phyloP scores from a whole-genome alignment of 2,888 invertebrate genomes.

The Drosophila nigricruria region DNA sequence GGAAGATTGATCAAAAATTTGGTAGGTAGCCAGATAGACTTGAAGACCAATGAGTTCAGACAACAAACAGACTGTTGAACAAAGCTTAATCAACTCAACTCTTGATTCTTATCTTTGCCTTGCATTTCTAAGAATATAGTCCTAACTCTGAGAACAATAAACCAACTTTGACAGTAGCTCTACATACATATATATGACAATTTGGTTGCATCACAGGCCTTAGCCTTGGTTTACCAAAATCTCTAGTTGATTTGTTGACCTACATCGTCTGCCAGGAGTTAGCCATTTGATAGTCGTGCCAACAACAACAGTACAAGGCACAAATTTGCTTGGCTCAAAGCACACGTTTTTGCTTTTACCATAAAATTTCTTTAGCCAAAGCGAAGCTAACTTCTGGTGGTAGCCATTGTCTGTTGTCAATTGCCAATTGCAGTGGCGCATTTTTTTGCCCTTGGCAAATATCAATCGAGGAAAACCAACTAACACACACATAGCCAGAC shows the following conservation, averaged over 20 bases:
- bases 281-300: constrained; percentile 7
- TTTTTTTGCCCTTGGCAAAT: constrained; percentile 13
- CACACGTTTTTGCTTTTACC: constrained; percentile 9
- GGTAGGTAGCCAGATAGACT: too few species aligned
- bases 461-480: constrained; percentile 18
- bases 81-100: too few species aligned
- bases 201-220: not conserved
- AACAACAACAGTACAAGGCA: constrained; percentile 3
- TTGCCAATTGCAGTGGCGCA: constrained; percentile 6
- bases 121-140: not conserved
- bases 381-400: not conserved
- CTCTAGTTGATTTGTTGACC: constrained; percentile 12
- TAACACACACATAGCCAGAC: not conserved
- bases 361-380: constrained; percentile 6
- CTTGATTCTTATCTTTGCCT: too few species aligned
- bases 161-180: not conserved
- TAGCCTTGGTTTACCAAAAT: not conserved
- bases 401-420: constrained; percentile 7
- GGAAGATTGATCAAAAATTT: too few species aligned
- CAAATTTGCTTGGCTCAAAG: constrained; percentile 1
- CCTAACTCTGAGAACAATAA: not conserved
- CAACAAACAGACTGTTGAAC: too few species aligned
- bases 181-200: not conserved
- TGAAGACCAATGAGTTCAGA: too few species aligned
- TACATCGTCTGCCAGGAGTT: not conserved